Conservation (phyloP, 2,797 vertebrate species). For the Rhodeus uyekii region DNA sequence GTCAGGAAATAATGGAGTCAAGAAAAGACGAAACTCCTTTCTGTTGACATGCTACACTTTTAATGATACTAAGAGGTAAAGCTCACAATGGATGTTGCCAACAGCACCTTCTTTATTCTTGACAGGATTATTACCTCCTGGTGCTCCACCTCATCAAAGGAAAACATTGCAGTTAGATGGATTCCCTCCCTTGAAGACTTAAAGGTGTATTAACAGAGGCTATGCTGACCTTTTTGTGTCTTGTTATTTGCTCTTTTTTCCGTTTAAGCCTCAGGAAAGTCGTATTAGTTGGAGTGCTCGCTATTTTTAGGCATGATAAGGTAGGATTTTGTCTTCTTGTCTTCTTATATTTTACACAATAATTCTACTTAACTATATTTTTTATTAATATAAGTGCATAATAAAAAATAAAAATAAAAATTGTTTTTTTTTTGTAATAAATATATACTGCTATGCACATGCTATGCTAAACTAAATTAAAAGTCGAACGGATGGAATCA, state of each 20-base stretch:
- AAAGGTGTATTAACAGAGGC: background rate
- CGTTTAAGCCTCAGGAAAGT: background rate
- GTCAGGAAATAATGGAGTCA: conserved; percentile 37
- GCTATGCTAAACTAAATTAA: too few species aligned
- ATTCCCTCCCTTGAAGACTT: conserved; percentile 11
- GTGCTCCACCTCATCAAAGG: conserved; percentile 24
- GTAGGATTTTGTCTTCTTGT: background rate
- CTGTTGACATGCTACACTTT: conserved; percentile 52
- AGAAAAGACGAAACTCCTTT: conserved; percentile 34
- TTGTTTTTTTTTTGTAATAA: too few species aligned
- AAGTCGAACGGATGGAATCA: too few species aligned
- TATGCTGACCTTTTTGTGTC: conserved; percentile 13
- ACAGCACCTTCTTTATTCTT: conserved; percentile 30
- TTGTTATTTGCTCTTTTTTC: conserved; percentile 8
- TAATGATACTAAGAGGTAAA: conserved; percentile 36
- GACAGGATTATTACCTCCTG: conserved; percentile 25
- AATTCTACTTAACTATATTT: too few species aligned
- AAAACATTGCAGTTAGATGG: conserved; percentile 29
- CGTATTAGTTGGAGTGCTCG: conserved; percentile 18
- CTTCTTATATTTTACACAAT: background rate
- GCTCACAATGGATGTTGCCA: conserved; percentile 28
- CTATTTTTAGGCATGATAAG: too few species aligned
- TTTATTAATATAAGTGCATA: too few species aligned
- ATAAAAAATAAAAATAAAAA: too few species aligned
- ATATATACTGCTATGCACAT: too few species aligned